Percentiles rank a stretch among this genome's conserved stretches.
These are phyloP conservation scores for Aphelenchoides fujianensis DNA, from an alignment of 1,140 invertebrate genomes.

Conservation along the genomic window DNA sequence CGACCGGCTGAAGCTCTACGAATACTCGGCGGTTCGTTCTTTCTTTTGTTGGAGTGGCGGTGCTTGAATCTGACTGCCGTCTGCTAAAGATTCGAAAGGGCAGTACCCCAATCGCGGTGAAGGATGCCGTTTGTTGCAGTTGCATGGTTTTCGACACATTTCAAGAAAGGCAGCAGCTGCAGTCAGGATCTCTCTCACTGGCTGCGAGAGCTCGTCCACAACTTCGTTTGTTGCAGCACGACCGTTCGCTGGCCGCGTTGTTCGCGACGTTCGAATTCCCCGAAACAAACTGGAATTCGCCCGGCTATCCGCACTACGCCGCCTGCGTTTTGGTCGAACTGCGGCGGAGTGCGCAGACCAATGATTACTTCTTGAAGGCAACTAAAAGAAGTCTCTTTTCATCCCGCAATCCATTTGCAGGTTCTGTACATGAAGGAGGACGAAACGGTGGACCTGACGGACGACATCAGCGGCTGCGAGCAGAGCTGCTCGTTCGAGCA, in stretches of 20 bases:
- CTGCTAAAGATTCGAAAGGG: no score
- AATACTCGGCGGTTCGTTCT: not conserved
- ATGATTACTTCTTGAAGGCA: not conserved
- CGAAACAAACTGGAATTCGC: conserved; percentile 3
- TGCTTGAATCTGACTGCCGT: no score
- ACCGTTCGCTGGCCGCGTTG: not conserved
- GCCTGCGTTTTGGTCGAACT: not conserved
- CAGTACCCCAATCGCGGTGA: no score
- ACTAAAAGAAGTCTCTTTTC: not conserved
- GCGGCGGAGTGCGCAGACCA: not conserved
- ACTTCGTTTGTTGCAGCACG: not conserved
- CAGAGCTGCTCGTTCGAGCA: not conserved
- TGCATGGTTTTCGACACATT: no score
- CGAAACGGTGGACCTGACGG: not conserved
- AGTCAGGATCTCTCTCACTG: no score
- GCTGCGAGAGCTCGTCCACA: not conserved
- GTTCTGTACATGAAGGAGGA: not conserved
- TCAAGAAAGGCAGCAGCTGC: no score
- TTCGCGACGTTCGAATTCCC: not conserved
- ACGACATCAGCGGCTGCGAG: not conserved
- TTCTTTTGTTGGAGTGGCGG: no score
- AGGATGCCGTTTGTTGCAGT: no score
- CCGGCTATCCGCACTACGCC: not conserved
- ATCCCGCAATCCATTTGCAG: not conserved
- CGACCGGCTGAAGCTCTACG: not conserved